Evolutionary conservation across 2,797 vertebrate species (phyloP).

Genomic region (Eulemur coronatus): DNA sequence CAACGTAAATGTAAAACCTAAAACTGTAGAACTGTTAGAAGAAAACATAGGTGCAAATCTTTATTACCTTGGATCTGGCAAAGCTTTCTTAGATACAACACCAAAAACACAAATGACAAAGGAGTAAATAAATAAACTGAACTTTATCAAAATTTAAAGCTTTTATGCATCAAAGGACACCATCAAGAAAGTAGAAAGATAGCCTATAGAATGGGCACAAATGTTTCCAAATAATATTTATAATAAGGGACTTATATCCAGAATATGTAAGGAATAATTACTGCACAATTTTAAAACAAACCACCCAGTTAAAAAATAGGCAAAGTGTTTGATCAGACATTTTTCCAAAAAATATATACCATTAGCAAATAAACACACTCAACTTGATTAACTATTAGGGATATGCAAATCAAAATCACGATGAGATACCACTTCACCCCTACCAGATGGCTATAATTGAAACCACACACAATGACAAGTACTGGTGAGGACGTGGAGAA

Average conservation of each 20-base stretch:
- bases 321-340: background rate
- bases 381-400: background rate
- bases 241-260: background rate
- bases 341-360: background rate
- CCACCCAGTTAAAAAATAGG: background rate
- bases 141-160: background rate
- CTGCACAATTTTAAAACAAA: background rate
- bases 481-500: background rate
- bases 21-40: background rate
- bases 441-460: background rate
- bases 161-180: background rate
- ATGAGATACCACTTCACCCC: background rate
- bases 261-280: background rate
- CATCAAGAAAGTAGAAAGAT: background rate
- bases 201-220: background rate
- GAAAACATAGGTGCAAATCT: background rate
- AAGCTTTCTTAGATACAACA: background rate
- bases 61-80: background rate
- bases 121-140: background rate
- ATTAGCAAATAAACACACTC: background rate
- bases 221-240: background rate
- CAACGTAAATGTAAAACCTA: background rate
- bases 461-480: background rate
- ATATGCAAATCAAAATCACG: background rate
- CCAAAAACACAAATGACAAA: background rate